phyloP scores from a whole-genome alignment of 2,113 vertebrate species.

The Acrocephalus arundinaceus region DNA sequence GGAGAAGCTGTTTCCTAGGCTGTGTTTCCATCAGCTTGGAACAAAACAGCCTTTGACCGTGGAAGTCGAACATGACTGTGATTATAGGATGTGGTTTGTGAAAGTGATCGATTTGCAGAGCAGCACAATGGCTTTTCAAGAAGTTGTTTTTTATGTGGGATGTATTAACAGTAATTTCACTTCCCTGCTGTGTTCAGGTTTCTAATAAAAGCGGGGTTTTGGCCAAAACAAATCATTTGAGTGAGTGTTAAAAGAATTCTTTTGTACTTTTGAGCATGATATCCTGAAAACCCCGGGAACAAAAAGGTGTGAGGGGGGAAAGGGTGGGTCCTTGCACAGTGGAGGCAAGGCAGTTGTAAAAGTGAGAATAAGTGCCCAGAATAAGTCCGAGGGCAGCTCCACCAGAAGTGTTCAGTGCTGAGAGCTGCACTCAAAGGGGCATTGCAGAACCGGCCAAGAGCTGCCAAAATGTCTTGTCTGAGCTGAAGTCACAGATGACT shows the following conservation, averaged over 20 bases:
- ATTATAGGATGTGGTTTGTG: conserved; percentile 50
- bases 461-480: conserved; percentile 72
- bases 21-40: conserved; percentile 20
- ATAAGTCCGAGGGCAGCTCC: neutral
- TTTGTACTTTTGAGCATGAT: neutral
- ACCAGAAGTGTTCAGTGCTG: neutral
- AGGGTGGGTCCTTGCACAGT: neutral
- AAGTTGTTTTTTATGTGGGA: neutral
- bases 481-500: conserved; percentile 75
- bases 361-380: neutral
- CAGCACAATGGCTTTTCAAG: neutral
- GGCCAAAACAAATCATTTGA: neutral
- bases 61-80: neutral
- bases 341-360: neutral
- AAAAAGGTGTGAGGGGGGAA: neutral
- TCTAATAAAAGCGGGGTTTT: neutral
- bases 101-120: conserved; percentile 22
- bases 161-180: neutral
- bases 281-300: neutral
- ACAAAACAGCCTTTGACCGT: neutral
- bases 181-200: neutral
- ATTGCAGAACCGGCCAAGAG: conserved; percentile 41
- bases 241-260: neutral
- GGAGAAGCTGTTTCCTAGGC: neutral
- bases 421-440: conserved; percentile 31